Percentiles rank a stretch among this genome's conserved stretches.
These are phyloP conservation scores for Idaea biselata DNA, from an alignment of 2,888 invertebrate genomes.

Conservation along the genomic window DNA sequence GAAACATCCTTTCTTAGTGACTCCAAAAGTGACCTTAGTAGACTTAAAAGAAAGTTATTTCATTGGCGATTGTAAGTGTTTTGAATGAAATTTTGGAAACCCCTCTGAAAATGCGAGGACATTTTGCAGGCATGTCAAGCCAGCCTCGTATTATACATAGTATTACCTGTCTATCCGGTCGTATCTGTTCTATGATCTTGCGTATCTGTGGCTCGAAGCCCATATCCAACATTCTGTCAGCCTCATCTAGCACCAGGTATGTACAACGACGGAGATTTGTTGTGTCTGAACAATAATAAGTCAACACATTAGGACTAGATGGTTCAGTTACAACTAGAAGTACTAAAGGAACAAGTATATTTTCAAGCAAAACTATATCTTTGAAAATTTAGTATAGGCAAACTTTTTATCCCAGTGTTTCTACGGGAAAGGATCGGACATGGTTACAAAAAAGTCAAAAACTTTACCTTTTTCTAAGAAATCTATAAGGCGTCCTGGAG, in stretches of 20 bases:
- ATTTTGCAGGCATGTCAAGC: no score
- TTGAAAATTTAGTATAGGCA: neutral
- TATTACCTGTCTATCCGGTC: slow-evolving; percentile 93
- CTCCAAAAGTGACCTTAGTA: no score
- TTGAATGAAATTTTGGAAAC: no score
- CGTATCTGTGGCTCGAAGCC: slow-evolving; percentile 98
- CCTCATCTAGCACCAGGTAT: slow-evolving; percentile 90
- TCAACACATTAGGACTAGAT: neutral
- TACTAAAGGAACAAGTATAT: no score
- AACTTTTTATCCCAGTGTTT: neutral
- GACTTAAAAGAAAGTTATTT: no score
- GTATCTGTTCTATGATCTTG: slow-evolving; percentile 96
- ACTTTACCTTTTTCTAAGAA: slow-evolving; percentile 88
- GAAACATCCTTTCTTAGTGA: no score
- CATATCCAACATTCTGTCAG: slow-evolving; percentile 99
- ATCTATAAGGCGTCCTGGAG: slow-evolving; percentile 97
- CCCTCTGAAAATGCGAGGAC: no score
- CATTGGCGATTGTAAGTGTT: no score
- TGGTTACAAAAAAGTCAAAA: neutral
- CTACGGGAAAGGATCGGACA: no score
- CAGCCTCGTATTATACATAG: neutral
- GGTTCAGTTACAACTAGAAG: no score
- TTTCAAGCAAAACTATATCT: no score
- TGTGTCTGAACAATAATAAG: slow-evolving; percentile 69
- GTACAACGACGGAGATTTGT: slow-evolving; percentile 93